Evolutionary conservation across 2,797 vertebrate genomes (phyloP).

Genomic region (Streptopelia turtur): DNA sequence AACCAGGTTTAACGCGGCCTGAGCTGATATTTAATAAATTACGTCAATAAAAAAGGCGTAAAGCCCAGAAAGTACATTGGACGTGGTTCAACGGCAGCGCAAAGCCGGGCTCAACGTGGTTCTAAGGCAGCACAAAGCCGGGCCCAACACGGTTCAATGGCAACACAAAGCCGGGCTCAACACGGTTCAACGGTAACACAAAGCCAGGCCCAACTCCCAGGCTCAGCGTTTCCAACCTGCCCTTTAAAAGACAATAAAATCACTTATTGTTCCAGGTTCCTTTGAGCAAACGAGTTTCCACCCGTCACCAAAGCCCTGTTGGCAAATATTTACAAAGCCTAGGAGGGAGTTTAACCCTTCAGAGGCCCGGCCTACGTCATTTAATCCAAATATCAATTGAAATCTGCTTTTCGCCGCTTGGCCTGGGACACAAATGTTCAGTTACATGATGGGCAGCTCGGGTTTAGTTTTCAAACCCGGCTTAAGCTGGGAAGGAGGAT

Average conservation of each 20-base stretch:
- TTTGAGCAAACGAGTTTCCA: not conserved
- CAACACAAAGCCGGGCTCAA: not conserved
- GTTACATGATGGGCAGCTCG: rapidly evolving
- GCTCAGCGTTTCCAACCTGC: rapidly evolving
- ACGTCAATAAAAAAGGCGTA: not conserved
- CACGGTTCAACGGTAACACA: rapidly evolving
- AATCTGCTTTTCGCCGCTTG: rapidly evolving
- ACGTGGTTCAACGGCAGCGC: rapidly evolving
- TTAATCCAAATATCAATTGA: rapidly evolving
- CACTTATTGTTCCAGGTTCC: rapidly evolving
- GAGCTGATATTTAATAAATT: not conserved
- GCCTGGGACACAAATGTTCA: rapidly evolving
- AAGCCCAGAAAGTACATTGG: rapidly evolving
- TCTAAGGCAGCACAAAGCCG: not conserved
- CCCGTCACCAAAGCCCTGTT: not conserved
- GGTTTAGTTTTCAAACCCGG: no score
- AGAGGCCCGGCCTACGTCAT: no score
- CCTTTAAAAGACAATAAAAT: not conserved
- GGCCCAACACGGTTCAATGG: no score
- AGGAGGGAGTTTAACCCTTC: no score
- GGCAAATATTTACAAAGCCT: no score
- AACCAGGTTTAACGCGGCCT: not conserved
- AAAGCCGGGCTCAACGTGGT: rapidly evolving
- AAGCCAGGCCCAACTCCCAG: not conserved
- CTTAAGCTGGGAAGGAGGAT: not conserved